Percentiles rank a stretch among this genome's conserved stretches.
phyloP scores from a whole-genome alignment of 2,113 vertebrate species.

The Tursiops truncatus region DNA sequence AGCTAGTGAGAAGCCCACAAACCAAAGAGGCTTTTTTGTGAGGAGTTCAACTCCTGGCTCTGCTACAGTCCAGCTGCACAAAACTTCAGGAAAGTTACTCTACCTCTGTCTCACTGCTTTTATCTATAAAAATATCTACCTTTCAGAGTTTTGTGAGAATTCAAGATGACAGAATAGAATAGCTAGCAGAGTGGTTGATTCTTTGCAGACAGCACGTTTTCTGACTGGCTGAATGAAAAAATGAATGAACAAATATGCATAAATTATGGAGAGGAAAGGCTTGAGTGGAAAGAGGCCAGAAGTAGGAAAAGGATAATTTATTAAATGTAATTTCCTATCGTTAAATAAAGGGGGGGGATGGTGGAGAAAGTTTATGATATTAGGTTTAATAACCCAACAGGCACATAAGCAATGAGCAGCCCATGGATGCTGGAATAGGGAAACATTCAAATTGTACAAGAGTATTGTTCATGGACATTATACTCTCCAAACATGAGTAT shows the following conservation, averaged over 20 bases:
- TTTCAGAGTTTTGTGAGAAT: neutral
- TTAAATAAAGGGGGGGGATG: neutral
- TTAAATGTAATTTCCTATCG: neutral
- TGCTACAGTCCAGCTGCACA: neutral
- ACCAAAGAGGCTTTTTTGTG: neutral
- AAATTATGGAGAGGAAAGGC: neutral
- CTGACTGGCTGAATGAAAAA: neutral
- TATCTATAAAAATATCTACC: neutral
- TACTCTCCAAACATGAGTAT: neutral
- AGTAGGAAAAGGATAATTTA: neutral
- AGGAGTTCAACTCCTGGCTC: neutral
- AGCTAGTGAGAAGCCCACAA: neutral
- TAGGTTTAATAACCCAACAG: neutral
- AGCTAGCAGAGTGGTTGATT: neutral
- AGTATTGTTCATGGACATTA: neutral
- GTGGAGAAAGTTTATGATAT: neutral
- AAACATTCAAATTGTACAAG: neutral
- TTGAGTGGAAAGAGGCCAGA: neutral
- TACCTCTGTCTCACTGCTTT: neutral
- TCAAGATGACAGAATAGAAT: neutral
- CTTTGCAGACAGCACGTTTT: neutral
- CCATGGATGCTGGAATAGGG: neutral
- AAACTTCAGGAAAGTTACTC: neutral
- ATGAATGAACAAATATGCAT: neutral
- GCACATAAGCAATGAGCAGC: neutral